Percentiles rank a stretch among this genome's conserved stretches.
These are phyloP conservation scores for Steinernema carpocapsae DNA, from an alignment of 2,888 invertebrate species.

Conservation along the genomic window DNA sequence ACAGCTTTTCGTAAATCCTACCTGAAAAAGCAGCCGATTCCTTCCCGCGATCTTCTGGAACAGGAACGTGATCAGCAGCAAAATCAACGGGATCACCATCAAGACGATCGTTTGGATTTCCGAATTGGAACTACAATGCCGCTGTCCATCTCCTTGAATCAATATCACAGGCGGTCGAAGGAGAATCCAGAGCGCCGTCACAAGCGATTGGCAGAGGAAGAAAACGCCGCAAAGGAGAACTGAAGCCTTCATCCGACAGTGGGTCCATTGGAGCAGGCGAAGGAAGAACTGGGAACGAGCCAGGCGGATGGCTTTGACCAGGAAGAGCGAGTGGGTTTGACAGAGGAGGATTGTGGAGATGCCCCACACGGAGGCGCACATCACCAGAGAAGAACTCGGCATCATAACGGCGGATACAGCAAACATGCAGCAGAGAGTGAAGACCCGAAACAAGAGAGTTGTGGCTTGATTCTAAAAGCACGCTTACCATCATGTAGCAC, in stretches of 20 bases:
- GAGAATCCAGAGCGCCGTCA: conserved; percentile 39
- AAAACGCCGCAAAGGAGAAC: conserved; percentile 31
- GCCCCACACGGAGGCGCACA: conserved; percentile 39
- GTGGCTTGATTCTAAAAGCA: not conserved
- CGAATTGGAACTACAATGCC: conserved; percentile 36
- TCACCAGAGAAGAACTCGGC: conserved; percentile 26
- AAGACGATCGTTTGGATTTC: conserved; percentile 40
- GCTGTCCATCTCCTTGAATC: not conserved
- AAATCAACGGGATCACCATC: conserved; percentile 33
- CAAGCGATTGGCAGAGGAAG: conserved; percentile 37
- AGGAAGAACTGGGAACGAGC: conserved; percentile 30
- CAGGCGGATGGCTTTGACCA: conserved; percentile 41
- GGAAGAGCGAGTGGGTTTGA: conserved; percentile 36
- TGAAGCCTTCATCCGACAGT: conserved; percentile 8
- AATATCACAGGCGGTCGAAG: conserved; percentile 35
- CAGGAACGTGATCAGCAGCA: conserved; percentile 33
- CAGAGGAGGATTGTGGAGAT: conserved; percentile 33
- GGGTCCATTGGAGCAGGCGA: conserved; percentile 21
- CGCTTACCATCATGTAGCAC: conserved; percentile 3
- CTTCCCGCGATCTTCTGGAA: conserved; percentile 36
- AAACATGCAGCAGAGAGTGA: conserved; percentile 33
- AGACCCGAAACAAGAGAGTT: too few relatives aligned
- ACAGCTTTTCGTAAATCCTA: not conserved
- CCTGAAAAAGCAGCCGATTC: conserved; percentile 40
- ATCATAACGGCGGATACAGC: conserved; percentile 33